Percentiles rank a stretch among this genome's conserved stretches.
phyloP scores from a whole-genome alignment of 2,888 invertebrate species.

The Nycteola revayana region DNA sequence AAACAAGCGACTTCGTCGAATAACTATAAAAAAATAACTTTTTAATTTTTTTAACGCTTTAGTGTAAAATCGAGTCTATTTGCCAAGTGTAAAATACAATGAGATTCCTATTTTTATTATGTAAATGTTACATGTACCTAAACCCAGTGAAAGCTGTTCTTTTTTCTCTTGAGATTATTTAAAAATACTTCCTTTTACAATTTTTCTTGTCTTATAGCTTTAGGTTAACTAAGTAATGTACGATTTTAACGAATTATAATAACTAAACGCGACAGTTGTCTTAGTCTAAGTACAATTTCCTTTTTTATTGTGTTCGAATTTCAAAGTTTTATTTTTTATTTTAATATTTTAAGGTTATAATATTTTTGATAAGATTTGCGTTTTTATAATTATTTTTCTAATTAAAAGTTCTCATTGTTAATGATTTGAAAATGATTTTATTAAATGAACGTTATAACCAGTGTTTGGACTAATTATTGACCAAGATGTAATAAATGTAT shows the following conservation, averaged over 20 bases:
- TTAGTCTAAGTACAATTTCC: slow-evolving; percentile 15
- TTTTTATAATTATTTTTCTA: slow-evolving; percentile 18
- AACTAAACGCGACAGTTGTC: background rate
- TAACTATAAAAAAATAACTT: no score
- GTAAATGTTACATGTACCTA: no score
- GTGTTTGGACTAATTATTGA: slow-evolving; percentile 22
- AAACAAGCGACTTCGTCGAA: no score
- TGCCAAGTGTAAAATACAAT: no score
- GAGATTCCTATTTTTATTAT: no score
- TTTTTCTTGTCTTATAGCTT: background rate
- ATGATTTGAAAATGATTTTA: slow-evolving; percentile 11
- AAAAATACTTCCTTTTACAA: background rate
- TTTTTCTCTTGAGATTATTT: background rate
- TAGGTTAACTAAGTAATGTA: background rate
- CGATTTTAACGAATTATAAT: background rate
- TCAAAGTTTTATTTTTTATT: slow-evolving; percentile 17
- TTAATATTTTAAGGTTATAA: slow-evolving; percentile 13
- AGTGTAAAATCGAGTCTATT: no score
- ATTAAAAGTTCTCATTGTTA: slow-evolving; percentile 9
- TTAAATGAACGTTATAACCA: slow-evolving; percentile 12
- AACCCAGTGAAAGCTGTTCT: no score
- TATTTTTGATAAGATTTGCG: slow-evolving; percentile 24
- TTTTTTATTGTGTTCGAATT: slow-evolving; percentile 23
- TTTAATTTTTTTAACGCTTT: no score
- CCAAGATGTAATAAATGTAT: slow-evolving; percentile 26